Base-by-base conservation (phyloP, 1,140 invertebrate genomes). In the Drosophila setifemur region DNA sequence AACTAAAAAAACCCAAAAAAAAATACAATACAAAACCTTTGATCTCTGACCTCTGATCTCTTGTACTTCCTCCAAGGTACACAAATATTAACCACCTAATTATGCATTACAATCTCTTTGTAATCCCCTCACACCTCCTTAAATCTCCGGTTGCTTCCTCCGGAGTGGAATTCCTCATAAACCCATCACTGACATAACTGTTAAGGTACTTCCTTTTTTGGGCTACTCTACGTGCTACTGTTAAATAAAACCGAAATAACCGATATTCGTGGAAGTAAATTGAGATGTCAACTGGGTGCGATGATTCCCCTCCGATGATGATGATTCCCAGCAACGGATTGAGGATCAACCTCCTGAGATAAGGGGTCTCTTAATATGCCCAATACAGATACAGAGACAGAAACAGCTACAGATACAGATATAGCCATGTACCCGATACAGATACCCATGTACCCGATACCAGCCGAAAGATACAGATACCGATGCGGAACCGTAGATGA, bases 201-300 rank as follows among this genome's bases (percentile, higher is more conserved):
- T 83, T 55, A 50, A 63, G 31, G 61, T 50, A 69, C 60, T 78
- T 78, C 43, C 76, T 39, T 50, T 21, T 26, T 43, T 16, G 23
- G 18, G 29, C 57, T 64, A 19, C 25, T 25, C 69, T 43, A 63
- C 66, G 52, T 68, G 79, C 81, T 79, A 85, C 78, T 70, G 78
- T 52, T 57, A 44, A 33, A 16, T 19, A 23, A 49, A 14, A 4
- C 28, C 40, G 18, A 23, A 11, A 25, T n/a, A 12, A 4, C 33
- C 23, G 18, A 12, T 25, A 50, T 81, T 82, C 81, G 79, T 74
- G 64, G 74, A 83, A 83, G 81, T 66, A 86, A 85, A 85, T 86
- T 67, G 81, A 85, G 81, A 85, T 86, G 72, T 87, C 81, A 79
- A 79, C 66, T 71, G 26, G 44, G 23, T 40, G 40, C 60, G 42